Percentiles rank a stretch among this genome's conserved stretches.
Evolutionary conservation across 2,797 vertebrate genomes (phyloP).

Genomic region (Intellagama lesueurii): DNA sequence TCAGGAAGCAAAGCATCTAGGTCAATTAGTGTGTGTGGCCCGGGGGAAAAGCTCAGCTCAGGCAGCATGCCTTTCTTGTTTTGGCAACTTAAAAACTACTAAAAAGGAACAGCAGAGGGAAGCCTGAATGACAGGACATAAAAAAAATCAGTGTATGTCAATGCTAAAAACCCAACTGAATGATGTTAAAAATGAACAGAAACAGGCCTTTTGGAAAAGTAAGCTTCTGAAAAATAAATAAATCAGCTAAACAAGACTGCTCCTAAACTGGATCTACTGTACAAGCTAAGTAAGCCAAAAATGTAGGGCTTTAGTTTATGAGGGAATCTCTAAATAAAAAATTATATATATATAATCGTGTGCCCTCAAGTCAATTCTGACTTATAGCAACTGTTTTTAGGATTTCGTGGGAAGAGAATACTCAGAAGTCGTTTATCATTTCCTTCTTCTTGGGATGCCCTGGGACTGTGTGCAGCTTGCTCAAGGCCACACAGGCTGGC

Average conservation of each 20-base stretch:
- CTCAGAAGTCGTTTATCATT: too few relatives aligned
- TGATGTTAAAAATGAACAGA: background rate
- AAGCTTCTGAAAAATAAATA: background rate
- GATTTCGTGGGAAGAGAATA: too few relatives aligned
- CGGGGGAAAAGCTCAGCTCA: background rate
- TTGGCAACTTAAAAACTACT: background rate
- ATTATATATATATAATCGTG: too few relatives aligned
- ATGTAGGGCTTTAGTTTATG: too few relatives aligned
- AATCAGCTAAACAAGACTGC: background rate
- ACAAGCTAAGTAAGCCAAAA: too few relatives aligned
- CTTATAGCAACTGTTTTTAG: too few relatives aligned
- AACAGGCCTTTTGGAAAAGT: background rate
- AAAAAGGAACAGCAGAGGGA: background rate
- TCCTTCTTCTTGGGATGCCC: too few relatives aligned
- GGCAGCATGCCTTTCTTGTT: background rate
- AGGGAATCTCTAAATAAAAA: too few relatives aligned
- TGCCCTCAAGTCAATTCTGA: too few relatives aligned
- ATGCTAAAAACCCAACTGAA: background rate
- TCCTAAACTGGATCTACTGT: too few relatives aligned
- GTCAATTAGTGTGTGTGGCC: background rate
- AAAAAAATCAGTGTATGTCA: background rate
- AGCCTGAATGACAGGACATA: background rate
- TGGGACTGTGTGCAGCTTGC: too few relatives aligned
- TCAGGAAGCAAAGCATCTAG: background rate
- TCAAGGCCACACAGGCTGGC: too few relatives aligned